Percentiles rank a stretch among this genome's conserved stretches.
Evolutionary conservation across 2,888 invertebrate species (phyloP).

Genomic region (Calameuta pallipes): DNA sequence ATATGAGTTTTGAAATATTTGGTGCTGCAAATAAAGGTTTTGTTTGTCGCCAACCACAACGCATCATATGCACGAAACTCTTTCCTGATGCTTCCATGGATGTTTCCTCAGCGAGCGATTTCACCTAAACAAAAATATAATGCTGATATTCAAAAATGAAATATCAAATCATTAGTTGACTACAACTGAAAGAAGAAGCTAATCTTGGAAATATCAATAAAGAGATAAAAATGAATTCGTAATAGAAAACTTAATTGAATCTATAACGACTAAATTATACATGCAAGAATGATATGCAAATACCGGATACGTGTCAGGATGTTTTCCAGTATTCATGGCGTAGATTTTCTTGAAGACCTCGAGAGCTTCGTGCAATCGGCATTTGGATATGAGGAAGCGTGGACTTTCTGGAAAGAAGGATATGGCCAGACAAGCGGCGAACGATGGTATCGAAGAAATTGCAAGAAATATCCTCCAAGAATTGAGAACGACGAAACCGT

Average conservation of each 20-base stretch:
- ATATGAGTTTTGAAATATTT: constrained; percentile 72
- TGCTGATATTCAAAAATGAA: neutral
- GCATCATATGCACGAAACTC: constrained; percentile 66
- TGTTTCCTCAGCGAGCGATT: constrained; percentile 61
- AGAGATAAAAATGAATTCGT: neutral
- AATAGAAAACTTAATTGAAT: constrained; percentile 7
- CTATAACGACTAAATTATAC: neutral
- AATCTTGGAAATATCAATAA: neutral
- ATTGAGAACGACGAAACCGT: constrained; percentile 65
- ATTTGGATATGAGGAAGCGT: constrained; percentile 79
- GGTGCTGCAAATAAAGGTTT: constrained; percentile 76
- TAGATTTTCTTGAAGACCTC: constrained; percentile 76
- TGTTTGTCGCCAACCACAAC: constrained; percentile 74
- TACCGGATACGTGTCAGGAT: constrained; percentile 76
- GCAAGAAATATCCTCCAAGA: constrained; percentile 76
- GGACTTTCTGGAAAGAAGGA: constrained; percentile 81
- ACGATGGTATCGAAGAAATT: constrained; percentile 75
- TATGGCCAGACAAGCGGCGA: constrained; percentile 74
- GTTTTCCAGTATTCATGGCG: constrained; percentile 73
- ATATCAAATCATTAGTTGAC: neutral
- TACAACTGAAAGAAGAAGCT: neutral
- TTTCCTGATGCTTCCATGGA: constrained; percentile 51
- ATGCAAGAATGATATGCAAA: neutral
- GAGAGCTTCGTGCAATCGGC: constrained; percentile 76
- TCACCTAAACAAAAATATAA: constrained; percentile 60